Conservation (phyloP, 2,113 vertebrate genomes). For the Oreotrochilus melanogaster region DNA sequence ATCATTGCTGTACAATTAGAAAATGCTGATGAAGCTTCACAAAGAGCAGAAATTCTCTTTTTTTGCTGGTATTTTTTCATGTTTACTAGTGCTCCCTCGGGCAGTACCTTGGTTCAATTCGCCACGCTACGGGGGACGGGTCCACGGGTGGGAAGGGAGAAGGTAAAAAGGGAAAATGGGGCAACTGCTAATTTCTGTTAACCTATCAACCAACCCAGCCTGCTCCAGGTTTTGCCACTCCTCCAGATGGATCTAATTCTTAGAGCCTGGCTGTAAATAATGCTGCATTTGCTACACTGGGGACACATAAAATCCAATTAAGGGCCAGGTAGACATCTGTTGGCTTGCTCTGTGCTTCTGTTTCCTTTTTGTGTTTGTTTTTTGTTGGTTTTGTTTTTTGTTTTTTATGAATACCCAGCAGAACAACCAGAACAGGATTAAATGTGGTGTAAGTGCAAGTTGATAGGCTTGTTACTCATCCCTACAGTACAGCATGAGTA, state of each 20-base stretch:
- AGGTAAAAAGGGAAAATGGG: not conserved
- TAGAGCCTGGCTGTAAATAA: slow-evolving; percentile 62
- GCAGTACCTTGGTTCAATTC: not conserved
- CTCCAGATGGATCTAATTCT: slow-evolving; percentile 67
- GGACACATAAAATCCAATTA: slow-evolving; percentile 55
- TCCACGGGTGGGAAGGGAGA: not conserved
- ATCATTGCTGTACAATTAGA: slow-evolving; percentile 48
- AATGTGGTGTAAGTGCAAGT: not conserved
- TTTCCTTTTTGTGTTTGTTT: not conserved
- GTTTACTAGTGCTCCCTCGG: not conserved
- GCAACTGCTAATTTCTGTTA: not conserved
- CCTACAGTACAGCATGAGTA: not conserved
- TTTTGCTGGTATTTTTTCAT: slow-evolving; percentile 1
- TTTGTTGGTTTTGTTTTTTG: not conserved
- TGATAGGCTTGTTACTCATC: not conserved
- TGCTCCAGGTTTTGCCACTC: slow-evolving; percentile 20
- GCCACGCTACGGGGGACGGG: not conserved
- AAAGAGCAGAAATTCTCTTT: not conserved
- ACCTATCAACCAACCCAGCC: not conserved
- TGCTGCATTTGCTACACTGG: slow-evolving; percentile 40
- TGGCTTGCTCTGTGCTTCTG: slow-evolving; percentile 65
- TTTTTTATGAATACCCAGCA: slow-evolving; percentile 32
- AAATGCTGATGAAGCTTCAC: slow-evolving; percentile 34
- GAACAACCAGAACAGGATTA: slow-evolving; percentile 58
- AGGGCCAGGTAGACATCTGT: slow-evolving; percentile 66